A percentile compares a stretch with the other conserved stretches of the same genome.
These are phyloP conservation scores for Coregonus sp. DNA, from an alignment of 2,797 vertebrate species.

Conservation along the genomic window DNA sequence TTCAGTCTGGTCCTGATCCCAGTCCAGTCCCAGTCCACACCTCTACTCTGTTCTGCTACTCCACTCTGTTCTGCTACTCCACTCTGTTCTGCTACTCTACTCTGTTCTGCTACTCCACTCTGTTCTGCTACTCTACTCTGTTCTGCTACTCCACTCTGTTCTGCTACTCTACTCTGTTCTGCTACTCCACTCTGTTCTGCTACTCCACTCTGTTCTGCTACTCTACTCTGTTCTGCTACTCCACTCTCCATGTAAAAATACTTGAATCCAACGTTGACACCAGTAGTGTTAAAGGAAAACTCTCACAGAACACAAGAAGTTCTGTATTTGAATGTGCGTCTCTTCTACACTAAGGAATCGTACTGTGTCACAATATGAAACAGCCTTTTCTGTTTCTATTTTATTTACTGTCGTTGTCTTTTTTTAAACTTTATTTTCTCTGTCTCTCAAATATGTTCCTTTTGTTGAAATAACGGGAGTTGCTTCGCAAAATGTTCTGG, in stretches of 20 bases:
- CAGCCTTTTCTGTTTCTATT: conserved; percentile 37
- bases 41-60: conserved; percentile 7
- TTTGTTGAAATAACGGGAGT: no score
- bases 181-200: no score
- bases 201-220: conserved; percentile 10
- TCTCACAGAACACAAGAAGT: conserved; percentile 38
- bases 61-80: neutral
- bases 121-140: no score
- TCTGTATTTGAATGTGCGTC: conserved; percentile 25
- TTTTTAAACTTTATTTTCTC: neutral
- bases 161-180: conserved; percentile 8
- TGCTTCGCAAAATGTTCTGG: no score
- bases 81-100: conserved; percentile 7
- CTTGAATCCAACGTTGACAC: conserved; percentile 37
- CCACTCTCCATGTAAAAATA: conserved; percentile 18
- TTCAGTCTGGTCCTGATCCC: conserved; percentile 18
- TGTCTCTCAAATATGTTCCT: neutral
- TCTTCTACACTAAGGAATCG: conserved; percentile 34
- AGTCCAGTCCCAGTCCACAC: conserved; percentile 32
- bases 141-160: no score
- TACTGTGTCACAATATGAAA: conserved; percentile 32
- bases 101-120: conserved; percentile 21
- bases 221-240: conserved; percentile 7
- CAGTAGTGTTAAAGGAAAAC: conserved; percentile 12
- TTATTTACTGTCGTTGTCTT: neutral